A percentile compares a stretch with the other conserved stretches of the same genome.
Evolutionary conservation across 2,888 invertebrate species (phyloP).

Genomic region (Achlya flavicornis): DNA sequence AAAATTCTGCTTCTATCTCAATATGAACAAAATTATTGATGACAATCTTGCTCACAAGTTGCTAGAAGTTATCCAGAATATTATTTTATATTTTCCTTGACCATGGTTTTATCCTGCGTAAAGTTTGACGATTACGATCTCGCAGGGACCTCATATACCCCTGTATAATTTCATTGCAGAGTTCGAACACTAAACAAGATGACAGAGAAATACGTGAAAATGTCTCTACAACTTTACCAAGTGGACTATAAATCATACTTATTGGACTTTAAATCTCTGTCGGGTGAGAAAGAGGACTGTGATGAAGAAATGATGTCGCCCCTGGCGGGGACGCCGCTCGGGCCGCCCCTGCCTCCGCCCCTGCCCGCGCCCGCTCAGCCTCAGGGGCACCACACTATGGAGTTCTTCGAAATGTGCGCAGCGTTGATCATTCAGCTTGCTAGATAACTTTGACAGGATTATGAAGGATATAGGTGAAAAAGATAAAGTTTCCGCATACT

Average conservation of each 20-base stretch:
- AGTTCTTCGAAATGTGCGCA: conserved; percentile 99
- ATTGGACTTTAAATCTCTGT: conserved; percentile 98
- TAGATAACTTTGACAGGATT: conserved; percentile 82
- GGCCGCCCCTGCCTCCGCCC: conserved; percentile 39
- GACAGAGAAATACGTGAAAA: conserved; percentile 94
- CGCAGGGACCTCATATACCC: too few species aligned
- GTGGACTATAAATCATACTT: conserved; percentile 99
- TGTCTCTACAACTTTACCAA: conserved; percentile 99
- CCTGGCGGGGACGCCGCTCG: conserved; percentile 49
- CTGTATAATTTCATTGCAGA: conserved; percentile 69
- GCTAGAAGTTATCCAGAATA: too few species aligned
- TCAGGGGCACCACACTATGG: conserved; percentile 97
- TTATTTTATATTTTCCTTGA: too few species aligned
- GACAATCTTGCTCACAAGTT: too few species aligned
- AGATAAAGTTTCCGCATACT: background rate
- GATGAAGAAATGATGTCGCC: conserved; percentile 64
- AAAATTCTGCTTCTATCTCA: too few species aligned
- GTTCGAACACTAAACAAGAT: conserved; percentile 95
- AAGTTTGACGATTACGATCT: too few species aligned
- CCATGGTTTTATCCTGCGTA: too few species aligned
- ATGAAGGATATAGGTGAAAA: background rate
- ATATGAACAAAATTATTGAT: too few species aligned
- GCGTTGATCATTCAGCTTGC: conserved; percentile 98
- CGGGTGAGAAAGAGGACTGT: conserved; percentile 87
- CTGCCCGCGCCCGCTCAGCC: conserved; percentile 50